Evolutionary conservation across 1,140 invertebrate species (phyloP).

Genomic region (Proctacanthus coquilletti): DNA sequence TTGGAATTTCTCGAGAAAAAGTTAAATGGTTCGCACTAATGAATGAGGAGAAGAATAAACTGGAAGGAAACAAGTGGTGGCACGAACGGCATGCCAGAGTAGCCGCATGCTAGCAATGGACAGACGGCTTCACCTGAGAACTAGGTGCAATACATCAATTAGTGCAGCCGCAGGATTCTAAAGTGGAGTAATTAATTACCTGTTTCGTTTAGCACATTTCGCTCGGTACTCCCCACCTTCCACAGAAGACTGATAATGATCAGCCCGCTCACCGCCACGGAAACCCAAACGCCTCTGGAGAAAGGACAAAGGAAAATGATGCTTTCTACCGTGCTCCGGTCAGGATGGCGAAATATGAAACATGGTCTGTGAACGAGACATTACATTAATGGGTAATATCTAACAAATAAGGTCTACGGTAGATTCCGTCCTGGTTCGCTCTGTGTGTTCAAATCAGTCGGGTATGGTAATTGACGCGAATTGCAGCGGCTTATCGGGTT

Average conservation of each 20-base stretch:
- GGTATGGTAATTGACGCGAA: too few relatives aligned
- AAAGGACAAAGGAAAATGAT: conserved; percentile 44
- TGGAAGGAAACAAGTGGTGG: too few relatives aligned
- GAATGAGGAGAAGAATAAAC: too few relatives aligned
- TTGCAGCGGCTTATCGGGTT: too few relatives aligned
- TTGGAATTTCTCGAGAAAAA: too few relatives aligned
- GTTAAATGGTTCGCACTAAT: not conserved
- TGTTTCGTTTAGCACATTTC: not conserved
- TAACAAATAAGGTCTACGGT: too few relatives aligned
- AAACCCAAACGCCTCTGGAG: conserved; percentile 36
- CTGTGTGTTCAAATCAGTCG: too few relatives aligned
- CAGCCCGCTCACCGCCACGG: conserved; percentile 24
- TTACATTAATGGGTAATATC: too few relatives aligned
- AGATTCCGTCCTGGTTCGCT: too few relatives aligned
- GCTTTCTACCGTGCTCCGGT: conserved; percentile 38
- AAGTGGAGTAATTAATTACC: not conserved
- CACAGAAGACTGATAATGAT: conserved; percentile 21
- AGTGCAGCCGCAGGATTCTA: not conserved
- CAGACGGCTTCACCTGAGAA: too few relatives aligned
- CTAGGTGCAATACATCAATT: not conserved
- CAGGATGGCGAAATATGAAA: conserved; percentile 48
- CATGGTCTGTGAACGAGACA: conserved; percentile 32
- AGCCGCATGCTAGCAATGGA: too few relatives aligned
- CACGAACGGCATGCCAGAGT: too few relatives aligned
- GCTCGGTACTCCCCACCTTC: conserved; percentile 3